Evolutionary conservation across 2,888 invertebrate species (phyloP), one percentile per base, ranked within the genome.

Genomic region (Agapetus fuscipes): DNA sequence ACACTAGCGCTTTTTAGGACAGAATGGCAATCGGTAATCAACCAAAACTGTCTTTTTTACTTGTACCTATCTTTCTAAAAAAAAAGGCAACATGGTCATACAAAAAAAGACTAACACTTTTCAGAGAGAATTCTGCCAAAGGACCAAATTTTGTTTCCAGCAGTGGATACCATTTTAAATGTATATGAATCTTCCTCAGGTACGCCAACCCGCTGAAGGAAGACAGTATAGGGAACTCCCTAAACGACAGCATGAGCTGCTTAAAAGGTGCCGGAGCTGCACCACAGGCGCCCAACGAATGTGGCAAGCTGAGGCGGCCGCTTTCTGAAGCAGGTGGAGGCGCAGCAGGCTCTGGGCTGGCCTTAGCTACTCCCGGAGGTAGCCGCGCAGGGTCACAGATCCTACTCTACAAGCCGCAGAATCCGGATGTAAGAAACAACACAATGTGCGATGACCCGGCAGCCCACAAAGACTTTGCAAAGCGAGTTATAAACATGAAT

Each of bases 381-480:
- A 49, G 58, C 58, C 30, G 43, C 29, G 40, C 38, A 6, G 71
- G 68, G 54, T 76, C 73, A 46, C 74, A 77, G 54, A 77, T 82
- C 51, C 66, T 80, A 60, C 69, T 86, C 47, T 86, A 84, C 64
- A 88, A 89, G 66, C 83, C 87, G 45, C 86, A 85, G 58, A 85
- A 86, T 61, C 78, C 83, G 34, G 87, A 87, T 59, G 82, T 85
- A 60, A 75, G 83, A 54, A 87, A 87, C 65, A 86, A 85, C 62
- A 86, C 85, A 35, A 72, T 75, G 3, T 65, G 66, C 46, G 66
- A 66, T 52, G 76, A 76, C 59, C 60, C 61, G 11, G 61, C 64
- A 30, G 61, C 72, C 24, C 74, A 76, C 47, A 83, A 84, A 70
- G 83, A 83, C 70, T 80, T 83, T 57, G 80, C 78, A 53, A 83